A percentile compares a stretch with the other conserved stretches of the same genome.
Evolutionary conservation across 2,113 vertebrate genomes (phyloP).

Genomic region (Girardinichthys multiradiatus): DNA sequence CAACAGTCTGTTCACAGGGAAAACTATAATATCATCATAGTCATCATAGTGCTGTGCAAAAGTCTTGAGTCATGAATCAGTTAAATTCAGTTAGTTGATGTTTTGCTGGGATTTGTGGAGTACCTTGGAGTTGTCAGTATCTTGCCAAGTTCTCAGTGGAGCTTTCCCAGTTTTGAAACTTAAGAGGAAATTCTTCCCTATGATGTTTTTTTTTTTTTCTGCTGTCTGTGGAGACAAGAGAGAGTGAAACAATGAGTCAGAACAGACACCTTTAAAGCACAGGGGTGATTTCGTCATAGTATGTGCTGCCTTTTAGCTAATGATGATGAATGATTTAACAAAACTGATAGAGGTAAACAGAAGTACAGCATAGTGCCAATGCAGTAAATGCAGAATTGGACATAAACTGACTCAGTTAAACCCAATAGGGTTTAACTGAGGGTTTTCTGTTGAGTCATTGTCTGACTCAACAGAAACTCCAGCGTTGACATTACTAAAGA

Average conservation of each 20-base stretch:
- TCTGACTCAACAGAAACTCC: neutral
- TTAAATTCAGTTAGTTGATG: neutral
- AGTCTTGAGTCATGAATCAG: too few relatives aligned
- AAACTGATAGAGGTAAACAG: neutral
- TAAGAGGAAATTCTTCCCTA: neutral
- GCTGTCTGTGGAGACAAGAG: neutral
- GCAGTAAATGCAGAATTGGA: neutral
- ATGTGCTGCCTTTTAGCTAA: neutral
- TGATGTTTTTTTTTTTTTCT: neutral
- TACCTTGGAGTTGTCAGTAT: neutral
- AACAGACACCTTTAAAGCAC: neutral
- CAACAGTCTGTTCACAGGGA: too few relatives aligned
- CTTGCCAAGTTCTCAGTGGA: neutral
- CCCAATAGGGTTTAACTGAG: too few relatives aligned
- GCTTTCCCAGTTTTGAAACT: neutral
- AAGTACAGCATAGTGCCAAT: neutral
- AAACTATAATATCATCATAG: too few relatives aligned
- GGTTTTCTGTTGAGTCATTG: too few relatives aligned
- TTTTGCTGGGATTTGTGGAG: neutral
- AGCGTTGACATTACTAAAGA: neutral
- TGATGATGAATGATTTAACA: neutral
- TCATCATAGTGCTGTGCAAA: too few relatives aligned
- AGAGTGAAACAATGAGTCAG: neutral
- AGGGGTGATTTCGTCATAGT: too few relatives aligned
- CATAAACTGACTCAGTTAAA: neutral